phyloP scores from a whole-genome alignment of 1,140 invertebrate species.

The Coelopa frigida region DNA sequence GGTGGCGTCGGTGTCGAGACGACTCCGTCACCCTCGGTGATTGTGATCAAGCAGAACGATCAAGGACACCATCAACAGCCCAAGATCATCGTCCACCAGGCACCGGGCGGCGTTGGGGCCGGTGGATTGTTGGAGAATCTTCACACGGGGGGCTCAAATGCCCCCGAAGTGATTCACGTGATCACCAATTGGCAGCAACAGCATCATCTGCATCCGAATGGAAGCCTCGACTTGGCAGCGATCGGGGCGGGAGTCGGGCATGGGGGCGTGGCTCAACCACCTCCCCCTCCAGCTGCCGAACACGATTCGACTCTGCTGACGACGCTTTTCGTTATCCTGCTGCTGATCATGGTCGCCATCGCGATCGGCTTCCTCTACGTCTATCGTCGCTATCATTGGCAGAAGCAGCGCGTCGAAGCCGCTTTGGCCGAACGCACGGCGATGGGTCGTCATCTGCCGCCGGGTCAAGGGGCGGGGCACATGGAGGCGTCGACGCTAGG shows the following conservation, averaged over 20 bases:
- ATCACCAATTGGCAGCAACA: conserved; percentile 26
- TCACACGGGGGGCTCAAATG: conserved; percentile 22
- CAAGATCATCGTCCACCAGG: conserved; percentile 40
- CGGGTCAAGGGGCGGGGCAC: background rate
- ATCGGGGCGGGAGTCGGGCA: background rate
- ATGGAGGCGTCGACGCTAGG: background rate
- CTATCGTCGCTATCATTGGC: conserved; percentile 32
- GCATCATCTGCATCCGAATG: conserved; percentile 3
- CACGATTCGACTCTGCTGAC: conserved; percentile 28
- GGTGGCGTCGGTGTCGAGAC: background rate
- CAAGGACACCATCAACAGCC: conserved; percentile 28
- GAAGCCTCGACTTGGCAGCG: conserved; percentile 24
- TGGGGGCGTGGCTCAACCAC: background rate
- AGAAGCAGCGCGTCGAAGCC: conserved; percentile 21
- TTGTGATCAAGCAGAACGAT: conserved; percentile 34
- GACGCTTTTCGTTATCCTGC: conserved; percentile 28
- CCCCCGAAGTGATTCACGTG: conserved; percentile 38
- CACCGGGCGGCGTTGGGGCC: conserved; percentile 15
- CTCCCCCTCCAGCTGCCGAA: conserved; percentile 16
- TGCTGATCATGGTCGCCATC: conserved; percentile 28
- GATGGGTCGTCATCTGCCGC: background rate
- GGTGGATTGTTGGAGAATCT: conserved; percentile 31
- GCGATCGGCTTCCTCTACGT: conserved; percentile 29
- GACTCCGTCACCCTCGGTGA: conserved; percentile 27
- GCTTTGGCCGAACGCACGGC: conserved; percentile 15